phyloP scores from a whole-genome alignment of 64 coral and sea anemone species.

The Porites lutea region DNA sequence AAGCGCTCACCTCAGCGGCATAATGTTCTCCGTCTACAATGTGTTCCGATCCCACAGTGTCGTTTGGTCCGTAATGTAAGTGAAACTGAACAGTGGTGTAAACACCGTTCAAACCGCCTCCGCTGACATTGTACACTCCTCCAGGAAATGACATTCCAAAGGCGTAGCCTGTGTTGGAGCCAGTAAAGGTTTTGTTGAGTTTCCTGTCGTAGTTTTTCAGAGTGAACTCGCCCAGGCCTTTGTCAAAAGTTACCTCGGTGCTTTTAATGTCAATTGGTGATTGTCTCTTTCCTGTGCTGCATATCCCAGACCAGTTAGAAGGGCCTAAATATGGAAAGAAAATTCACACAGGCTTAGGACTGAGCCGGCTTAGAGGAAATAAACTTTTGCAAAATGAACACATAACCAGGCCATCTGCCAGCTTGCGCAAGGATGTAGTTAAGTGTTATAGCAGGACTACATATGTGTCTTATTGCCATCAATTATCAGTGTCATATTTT shows the following conservation, averaged over 20 bases:
- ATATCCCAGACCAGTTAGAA: neutral
- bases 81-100: constrained; percentile 36
- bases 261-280: constrained; percentile 46
- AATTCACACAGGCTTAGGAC: too few relatives aligned
- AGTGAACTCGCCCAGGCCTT: neutral
- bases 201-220: neutral
- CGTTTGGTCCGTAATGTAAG: constrained; percentile 32
- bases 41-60: constrained; percentile 45
- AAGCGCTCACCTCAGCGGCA: constrained; percentile 26
- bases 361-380: too few relatives aligned
- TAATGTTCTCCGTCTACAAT: neutral
- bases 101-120: neutral
- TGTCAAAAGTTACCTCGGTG: neutral
- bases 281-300: constrained; percentile 1
- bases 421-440: too few relatives aligned
- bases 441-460: too few relatives aligned
- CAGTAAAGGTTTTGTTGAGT: neutral
- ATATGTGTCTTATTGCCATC: too few relatives aligned
- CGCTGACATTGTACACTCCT: neutral
- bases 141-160: neutral
- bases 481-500: too few relatives aligned
- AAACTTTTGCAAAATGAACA: too few relatives aligned
- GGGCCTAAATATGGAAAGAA: constrained; percentile 6
- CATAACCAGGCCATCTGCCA: too few relatives aligned
- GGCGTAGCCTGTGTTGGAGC: neutral